Conservation (phyloP, 2,888 invertebrate genomes). For the Isotomurus palustris region DNA sequence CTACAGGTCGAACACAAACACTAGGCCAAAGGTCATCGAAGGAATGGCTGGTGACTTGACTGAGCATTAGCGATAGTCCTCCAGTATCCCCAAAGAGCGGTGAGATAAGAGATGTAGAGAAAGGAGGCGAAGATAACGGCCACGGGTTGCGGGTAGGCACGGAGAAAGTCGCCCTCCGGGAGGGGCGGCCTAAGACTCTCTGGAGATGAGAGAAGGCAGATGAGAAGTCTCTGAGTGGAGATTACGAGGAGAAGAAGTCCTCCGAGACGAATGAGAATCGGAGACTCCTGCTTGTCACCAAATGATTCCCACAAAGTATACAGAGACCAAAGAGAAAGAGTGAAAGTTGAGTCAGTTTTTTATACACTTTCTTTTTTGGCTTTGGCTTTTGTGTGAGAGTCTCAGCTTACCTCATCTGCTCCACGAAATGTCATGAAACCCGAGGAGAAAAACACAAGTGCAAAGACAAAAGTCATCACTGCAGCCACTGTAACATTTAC, state of each 20-base stretch:
- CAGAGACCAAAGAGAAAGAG: no score
- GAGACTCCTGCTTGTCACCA: slow-evolving; percentile 18
- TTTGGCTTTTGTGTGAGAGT: background rate
- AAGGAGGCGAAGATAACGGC: slow-evolving; percentile 36
- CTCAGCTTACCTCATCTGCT: slow-evolving; percentile 37
- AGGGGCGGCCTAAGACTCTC: slow-evolving; percentile 24
- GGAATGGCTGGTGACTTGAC: no score
- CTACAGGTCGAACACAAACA: no score
- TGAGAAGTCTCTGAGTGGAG: slow-evolving; percentile 18
- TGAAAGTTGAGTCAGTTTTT: no score
- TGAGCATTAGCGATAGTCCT: no score
- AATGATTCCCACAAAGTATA: background rate
- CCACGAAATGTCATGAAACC: slow-evolving; percentile 41
- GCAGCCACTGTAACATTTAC: slow-evolving; percentile 24
- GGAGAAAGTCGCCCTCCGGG: slow-evolving; percentile 36
- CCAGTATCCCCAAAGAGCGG: slow-evolving; percentile 35
- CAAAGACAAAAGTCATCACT: slow-evolving; percentile 31
- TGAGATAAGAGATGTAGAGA: slow-evolving; percentile 37
- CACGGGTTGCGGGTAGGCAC: slow-evolving; percentile 30
- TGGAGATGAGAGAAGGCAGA: no score
- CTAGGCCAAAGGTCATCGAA: no score
- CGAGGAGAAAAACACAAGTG: slow-evolving; percentile 37
- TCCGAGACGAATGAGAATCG: slow-evolving; percentile 24
- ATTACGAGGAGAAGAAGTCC: slow-evolving; percentile 15
- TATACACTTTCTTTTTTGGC: no score